These are phyloP conservation scores for Andrena minutula DNA, from an alignment of 2,888 invertebrate species.

Conservation along the genomic window DNA sequence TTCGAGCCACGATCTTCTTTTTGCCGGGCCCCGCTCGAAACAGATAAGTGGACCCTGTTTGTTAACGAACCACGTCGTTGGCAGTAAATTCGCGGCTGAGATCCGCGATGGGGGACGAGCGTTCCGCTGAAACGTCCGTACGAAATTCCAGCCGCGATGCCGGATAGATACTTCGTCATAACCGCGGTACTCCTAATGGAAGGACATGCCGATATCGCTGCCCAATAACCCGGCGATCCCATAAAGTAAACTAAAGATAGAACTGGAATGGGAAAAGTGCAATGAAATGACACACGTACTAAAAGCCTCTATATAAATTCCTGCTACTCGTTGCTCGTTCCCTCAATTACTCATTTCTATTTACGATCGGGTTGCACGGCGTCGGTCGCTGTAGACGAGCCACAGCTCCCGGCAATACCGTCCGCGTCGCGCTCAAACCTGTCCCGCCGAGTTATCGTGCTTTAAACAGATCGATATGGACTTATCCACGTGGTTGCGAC, in stretches of 20 bases:
- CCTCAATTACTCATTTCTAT: constrained; percentile 25
- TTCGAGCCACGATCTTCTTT: constrained; percentile 16
- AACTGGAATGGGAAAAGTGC: neutral
- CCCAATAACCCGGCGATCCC: neutral
- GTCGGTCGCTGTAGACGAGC: constrained; percentile 2
- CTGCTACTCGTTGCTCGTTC: constrained; percentile 1
- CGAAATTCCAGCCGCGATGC: neutral
- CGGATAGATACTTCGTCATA: neutral
- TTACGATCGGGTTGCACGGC: constrained; percentile 21
- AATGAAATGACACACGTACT: neutral
- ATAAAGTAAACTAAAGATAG: neutral
- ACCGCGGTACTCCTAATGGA: neutral
- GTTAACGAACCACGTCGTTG: constrained; percentile 40
- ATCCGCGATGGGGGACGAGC: neutral
- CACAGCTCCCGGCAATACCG: constrained; percentile 7
- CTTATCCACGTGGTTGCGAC: neutral
- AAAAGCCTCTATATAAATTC: constrained; percentile 11
- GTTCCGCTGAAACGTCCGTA: neutral
- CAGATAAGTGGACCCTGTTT: constrained; percentile 26
- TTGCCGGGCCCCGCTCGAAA: neutral
- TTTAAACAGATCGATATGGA: constrained; percentile 19
- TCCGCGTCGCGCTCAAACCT: neutral
- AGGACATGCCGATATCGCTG: neutral
- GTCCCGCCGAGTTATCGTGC: constrained; percentile 9
- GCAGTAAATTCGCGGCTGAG: constrained; percentile 16